Base-by-base conservation (phyloP, 2,888 invertebrate genomes). In the Drosophila mayaguana region DNA sequence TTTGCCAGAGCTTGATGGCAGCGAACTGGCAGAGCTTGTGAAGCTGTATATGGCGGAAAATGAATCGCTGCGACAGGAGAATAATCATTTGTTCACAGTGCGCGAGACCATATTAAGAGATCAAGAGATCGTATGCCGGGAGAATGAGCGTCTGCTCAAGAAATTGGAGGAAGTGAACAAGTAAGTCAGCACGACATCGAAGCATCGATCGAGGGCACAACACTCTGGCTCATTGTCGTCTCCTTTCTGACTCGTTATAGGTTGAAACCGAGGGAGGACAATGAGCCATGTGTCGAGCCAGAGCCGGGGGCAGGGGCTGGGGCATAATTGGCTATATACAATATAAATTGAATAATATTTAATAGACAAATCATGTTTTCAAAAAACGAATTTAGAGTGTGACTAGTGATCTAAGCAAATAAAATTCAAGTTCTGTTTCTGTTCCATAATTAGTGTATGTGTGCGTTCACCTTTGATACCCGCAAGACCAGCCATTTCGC, bases 111-210 rank as follows among this genome's bases (percentile, higher is more conserved):
- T 98, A 71, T 94, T 97, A 76, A 93, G 97, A 14, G 98, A 98
- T 92, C 98, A 98, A 91, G 98, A 98, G 92, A 92, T 97, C 42
- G 96, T 98, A 34, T 97, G 97, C 89, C 94, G 97, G 63, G 98
- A 98, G 93, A 98, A 98, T 89, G 98, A 98, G 91, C 94, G 97
- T 60, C 94, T 98, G 69, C 93, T 97, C 61, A 97, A 96, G 92
- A 97, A 97, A 93, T 93, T 98, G 61, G 98, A 98, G 92, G 97
- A 97, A 93, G 96, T 97, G 66, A 97, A 97, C 93, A 95, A 95
- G 97, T 97, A 93, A 95, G 96, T 50, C 32, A 50, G 3, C 38
- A 45, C 38, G 36, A 4, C 48, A 6, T 46, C 20, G 36, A 51
- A 36, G 20, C 32, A 61, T 46, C 32, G 18, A 48, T 40, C 18